phyloP scores from a whole-genome alignment of 1,140 invertebrate genomes.

The Temnothorax curvispinosus region DNA sequence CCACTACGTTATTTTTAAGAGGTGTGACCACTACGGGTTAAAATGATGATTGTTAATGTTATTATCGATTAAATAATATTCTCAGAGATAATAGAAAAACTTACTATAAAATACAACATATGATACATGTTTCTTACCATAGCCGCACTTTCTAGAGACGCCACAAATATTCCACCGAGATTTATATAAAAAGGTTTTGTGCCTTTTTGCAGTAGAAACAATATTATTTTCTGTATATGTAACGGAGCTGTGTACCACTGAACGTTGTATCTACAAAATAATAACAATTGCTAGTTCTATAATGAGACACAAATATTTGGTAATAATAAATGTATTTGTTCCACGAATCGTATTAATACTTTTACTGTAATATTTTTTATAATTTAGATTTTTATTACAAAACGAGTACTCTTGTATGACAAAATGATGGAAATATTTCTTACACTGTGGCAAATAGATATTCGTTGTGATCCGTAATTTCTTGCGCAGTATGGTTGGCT shows the following conservation, averaged over 20 bases:
- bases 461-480: no score
- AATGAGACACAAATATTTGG: no score
- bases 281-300: not conserved
- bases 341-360: not conserved
- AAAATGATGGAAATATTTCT: not conserved
- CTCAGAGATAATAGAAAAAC: no score
- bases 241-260: constrained; percentile 25
- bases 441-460: no score
- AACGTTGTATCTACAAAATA: constrained; percentile 28
- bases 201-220: constrained; percentile 21
- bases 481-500: no score
- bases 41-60: no score
- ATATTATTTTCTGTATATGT: constrained; percentile 35
- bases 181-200: constrained; percentile 2
- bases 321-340: no score
- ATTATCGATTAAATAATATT: no score
- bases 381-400: not conserved
- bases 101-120: no score
- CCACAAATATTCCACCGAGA: constrained; percentile 28
- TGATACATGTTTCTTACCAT: not conserved
- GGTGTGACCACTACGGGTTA: no score
- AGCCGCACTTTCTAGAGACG: not conserved
- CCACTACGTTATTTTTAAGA: no score
- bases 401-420: not conserved
- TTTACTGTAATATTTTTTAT: not conserved